phyloP scores from a whole-genome alignment of 2,888 invertebrate species.

The Tenthredo notha region DNA sequence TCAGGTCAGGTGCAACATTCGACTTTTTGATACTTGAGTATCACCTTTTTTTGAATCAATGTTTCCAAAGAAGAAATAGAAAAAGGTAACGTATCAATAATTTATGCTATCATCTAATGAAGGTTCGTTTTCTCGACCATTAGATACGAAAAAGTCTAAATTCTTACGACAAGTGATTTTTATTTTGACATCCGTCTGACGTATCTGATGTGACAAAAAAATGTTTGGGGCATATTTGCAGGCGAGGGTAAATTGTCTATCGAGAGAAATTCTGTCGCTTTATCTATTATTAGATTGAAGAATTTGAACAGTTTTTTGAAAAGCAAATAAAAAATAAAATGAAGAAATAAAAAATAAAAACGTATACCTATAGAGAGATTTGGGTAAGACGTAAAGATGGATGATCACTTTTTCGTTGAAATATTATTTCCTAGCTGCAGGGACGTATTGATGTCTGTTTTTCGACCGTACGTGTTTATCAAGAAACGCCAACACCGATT shows the following conservation, averaged over 20 bases:
- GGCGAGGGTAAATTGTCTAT: too few species aligned
- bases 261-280: too few species aligned
- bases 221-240: too few species aligned
- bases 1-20: too few species aligned
- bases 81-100: background rate
- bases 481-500: conserved; percentile 13
- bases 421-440: conserved; percentile 1
- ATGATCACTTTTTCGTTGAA: background rate
- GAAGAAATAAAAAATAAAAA: background rate
- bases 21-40: too few species aligned
- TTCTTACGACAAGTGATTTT: background rate
- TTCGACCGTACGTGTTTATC: conserved; percentile 10
- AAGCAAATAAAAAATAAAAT: background rate
- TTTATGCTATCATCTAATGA: background rate
- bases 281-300: too few species aligned
- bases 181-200: too few species aligned
- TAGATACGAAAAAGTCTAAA: too few species aligned
- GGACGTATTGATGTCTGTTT: conserved; percentile 15
- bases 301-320: too few species aligned
- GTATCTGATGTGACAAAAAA: too few species aligned
- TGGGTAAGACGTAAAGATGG: background rate
- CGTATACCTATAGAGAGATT: background rate
- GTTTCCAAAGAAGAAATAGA: background rate
- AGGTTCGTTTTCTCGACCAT: background rate
- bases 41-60: background rate